Evolutionary conservation across 2,888 invertebrate genomes (phyloP), one percentile per base, ranked within the genome.

Genomic region (Dolomedes plantarius): DNA sequence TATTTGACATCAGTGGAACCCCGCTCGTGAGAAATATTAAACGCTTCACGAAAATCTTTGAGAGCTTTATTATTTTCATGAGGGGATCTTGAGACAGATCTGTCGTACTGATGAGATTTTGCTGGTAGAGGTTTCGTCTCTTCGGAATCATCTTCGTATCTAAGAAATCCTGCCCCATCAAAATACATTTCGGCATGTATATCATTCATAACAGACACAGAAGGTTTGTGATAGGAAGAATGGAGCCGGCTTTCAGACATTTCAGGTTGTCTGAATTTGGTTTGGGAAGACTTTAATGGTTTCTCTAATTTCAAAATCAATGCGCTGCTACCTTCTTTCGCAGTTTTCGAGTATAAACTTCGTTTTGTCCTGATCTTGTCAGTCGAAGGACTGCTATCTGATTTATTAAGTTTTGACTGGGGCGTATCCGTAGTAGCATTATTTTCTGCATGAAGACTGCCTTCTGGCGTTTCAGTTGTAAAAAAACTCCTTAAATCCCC

Each of bases 81-180:
- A 0, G 11, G 16, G 0, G 64, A 0, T 39, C 68, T 85, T 6
- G 39, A 7, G 28, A 7, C 13, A 6, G 39, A 27, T 32, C 78
- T 64, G 5, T 41, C 28, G n/a, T 71, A 28, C 29, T n/a, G n/a
- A 13, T 31, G 31, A 0, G 69, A 41, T 11, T 68, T 78, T 36
- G 62, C 41, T 0, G 29, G 13, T 0, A 36, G 16, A 3, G 32
- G 19, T 19, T 74, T 82, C 29, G 56, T 41, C n/a, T 75, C 81
- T 13, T 77, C 77, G 13, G 50, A 75, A 13, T 83, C 82, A 16
- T 77, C 79, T 65, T 86, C 86, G 23, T 76, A 50, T 16, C 86
- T 64, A n/a, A 86, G 86, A 50, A 80, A 86, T 13, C 86, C 86
- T 31, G 86, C 86, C 9, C 86, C 86, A 36, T 80, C 76, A 46